phyloP scores from a whole-genome alignment of 2,113 vertebrate genomes.

The Tupaia chinensis region DNA sequence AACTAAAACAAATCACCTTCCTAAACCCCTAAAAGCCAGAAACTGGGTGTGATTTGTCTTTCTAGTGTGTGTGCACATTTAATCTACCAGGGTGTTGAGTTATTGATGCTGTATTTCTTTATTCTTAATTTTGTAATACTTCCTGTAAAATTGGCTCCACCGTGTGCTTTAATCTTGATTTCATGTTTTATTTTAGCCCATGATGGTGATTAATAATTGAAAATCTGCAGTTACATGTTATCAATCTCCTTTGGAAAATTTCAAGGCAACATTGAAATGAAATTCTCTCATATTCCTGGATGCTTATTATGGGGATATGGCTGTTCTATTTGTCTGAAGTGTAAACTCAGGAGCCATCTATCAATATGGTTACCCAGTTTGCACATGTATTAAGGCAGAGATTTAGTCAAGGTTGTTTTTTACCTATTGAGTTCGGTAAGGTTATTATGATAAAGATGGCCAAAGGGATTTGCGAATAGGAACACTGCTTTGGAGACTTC shows the following conservation, averaged over 20 bases:
- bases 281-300: not conserved
- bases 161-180: slow-evolving; percentile 45
- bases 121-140: slow-evolving; percentile 56
- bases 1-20: not conserved
- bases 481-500: not conserved
- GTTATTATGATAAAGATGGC: not conserved
- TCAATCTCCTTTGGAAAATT: slow-evolving; percentile 48
- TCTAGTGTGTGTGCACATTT: not conserved
- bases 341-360: not conserved
- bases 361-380: not conserved
- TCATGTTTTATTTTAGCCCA: slow-evolving; percentile 64
- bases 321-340: not conserved
- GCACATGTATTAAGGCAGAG: not conserved
- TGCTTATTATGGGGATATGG: not conserved
- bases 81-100: slow-evolving; percentile 71
- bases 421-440: not conserved
- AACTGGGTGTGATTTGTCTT: slow-evolving; percentile 41
- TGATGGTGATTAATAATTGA: slow-evolving; percentile 54
- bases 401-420: not conserved
- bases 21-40: slow-evolving; percentile 31
- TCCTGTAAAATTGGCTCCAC: slow-evolving; percentile 65
- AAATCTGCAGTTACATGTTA: slow-evolving; percentile 46
- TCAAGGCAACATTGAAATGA: slow-evolving; percentile 23
- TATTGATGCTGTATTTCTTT: slow-evolving; percentile 75
- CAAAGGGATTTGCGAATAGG: not conserved